Evolutionary conservation across 35 echinoderm and acorn worm species (phyloP).

Genomic region (Ptychodera flava): DNA sequence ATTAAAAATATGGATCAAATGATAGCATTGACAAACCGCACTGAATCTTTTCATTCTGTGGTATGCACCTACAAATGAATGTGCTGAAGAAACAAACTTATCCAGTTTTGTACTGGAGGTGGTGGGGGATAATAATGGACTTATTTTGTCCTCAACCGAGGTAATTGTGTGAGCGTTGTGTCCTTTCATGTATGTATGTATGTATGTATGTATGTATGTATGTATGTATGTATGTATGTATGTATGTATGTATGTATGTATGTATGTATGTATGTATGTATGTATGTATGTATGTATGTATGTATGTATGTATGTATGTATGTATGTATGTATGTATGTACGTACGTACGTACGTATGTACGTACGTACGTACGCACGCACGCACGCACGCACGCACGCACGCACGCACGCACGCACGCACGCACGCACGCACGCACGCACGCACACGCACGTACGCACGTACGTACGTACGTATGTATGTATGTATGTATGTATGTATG

Average conservation of each 20-base stretch:
- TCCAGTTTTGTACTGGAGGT: no score
- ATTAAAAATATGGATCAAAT: no score
- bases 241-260: not conserved
- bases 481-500: not conserved
- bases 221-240: not conserved
- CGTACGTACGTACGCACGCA: not conserved
- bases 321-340: slow-evolving; percentile 2
- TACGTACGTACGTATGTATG: not conserved
- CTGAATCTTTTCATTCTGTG: no score
- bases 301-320: slow-evolving; percentile 2
- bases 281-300: not conserved
- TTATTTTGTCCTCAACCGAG: no score
- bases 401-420: not conserved
- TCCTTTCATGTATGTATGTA: not conserved
- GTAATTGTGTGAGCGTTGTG: not conserved
- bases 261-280: not conserved
- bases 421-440: not conserved
- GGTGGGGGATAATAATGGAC: no score
- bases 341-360: not conserved
- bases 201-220: not conserved
- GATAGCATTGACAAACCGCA: no score
- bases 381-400: not conserved
- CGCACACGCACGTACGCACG: not conserved
- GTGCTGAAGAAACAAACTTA: no score
- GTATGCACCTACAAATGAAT: no score